These are phyloP conservation scores for Rhombomys opimus DNA, from an alignment of 2,113 vertebrate species.

Conservation along the genomic window DNA sequence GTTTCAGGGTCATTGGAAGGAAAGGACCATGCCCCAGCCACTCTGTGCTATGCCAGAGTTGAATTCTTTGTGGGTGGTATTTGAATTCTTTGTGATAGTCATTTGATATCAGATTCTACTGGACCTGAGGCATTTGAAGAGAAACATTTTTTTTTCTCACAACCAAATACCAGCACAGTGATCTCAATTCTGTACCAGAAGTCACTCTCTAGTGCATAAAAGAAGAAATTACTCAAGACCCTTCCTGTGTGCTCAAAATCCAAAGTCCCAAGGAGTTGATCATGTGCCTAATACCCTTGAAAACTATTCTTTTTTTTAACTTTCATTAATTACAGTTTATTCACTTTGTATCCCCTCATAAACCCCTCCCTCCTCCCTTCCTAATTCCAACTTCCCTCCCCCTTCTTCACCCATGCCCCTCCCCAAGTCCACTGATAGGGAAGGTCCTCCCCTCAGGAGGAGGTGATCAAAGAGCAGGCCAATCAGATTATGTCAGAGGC, in stretches of 20 bases:
- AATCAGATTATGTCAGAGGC: too few species aligned
- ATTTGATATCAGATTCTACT: not conserved
- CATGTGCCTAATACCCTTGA: not conserved
- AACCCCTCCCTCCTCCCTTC: too few species aligned
- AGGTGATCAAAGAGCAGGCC: too few species aligned
- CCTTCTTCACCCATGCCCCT: too few species aligned
- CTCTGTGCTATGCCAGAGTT: not conserved
- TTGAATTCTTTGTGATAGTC: not conserved
- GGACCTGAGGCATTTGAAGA: not conserved
- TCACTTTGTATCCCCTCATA: too few species aligned
- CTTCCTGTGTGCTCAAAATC: not conserved
- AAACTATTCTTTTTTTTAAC: too few species aligned
- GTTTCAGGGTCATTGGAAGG: not conserved
- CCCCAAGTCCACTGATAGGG: too few species aligned
- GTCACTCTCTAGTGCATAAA: not conserved
- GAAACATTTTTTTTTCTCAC: not conserved
- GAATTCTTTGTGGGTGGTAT: not conserved
- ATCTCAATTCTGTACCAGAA: not conserved
- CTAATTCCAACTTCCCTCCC: too few species aligned
- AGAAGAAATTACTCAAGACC: not conserved
- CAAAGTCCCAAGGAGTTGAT: not conserved
- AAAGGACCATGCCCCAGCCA: not conserved
- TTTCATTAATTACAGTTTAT: too few species aligned
- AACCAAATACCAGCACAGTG: not conserved
- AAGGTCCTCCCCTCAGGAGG: too few species aligned